phyloP scores from a whole-genome alignment of 2,113 vertebrate genomes.

The Raphicerus campestris region DNA sequence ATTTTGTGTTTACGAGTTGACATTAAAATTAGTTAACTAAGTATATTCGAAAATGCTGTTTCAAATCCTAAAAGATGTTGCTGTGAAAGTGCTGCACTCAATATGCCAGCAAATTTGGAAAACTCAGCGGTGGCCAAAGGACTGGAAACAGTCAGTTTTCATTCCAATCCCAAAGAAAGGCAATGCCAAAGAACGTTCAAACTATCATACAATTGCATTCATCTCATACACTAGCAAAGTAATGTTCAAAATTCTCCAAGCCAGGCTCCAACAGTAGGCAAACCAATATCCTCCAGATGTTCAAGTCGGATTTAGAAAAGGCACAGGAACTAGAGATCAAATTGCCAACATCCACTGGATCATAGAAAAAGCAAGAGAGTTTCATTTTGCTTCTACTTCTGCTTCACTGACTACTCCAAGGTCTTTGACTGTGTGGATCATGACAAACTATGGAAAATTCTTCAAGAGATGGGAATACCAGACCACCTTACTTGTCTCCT shows the following conservation, averaged over 20 bases:
- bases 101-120: neutral
- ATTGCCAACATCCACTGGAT: neutral
- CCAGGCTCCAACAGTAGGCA: neutral
- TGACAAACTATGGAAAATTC: neutral
- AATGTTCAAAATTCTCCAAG: neutral
- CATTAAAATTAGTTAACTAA: slow-evolving; percentile 10
- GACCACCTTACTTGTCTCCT: neutral
- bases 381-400: neutral
- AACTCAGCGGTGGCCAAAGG: neutral
- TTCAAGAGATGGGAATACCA: neutral
- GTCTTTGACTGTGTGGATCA: neutral
- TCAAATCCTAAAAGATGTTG: neutral
- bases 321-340: neutral
- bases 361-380: neutral
- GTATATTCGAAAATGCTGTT: neutral
- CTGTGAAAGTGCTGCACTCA: neutral
- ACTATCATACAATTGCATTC: neutral
- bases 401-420: neutral
- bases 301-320: neutral
- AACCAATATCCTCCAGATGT: neutral
- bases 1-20: neutral
- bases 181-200: neutral
- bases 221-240: neutral
- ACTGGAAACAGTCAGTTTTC: neutral
- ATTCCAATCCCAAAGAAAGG: neutral